Percentiles rank a stretch among this genome's conserved stretches.
Evolutionary conservation across 2,113 vertebrate genomes (phyloP).

Genomic region (Epinephelus cyanopodus): DNA sequence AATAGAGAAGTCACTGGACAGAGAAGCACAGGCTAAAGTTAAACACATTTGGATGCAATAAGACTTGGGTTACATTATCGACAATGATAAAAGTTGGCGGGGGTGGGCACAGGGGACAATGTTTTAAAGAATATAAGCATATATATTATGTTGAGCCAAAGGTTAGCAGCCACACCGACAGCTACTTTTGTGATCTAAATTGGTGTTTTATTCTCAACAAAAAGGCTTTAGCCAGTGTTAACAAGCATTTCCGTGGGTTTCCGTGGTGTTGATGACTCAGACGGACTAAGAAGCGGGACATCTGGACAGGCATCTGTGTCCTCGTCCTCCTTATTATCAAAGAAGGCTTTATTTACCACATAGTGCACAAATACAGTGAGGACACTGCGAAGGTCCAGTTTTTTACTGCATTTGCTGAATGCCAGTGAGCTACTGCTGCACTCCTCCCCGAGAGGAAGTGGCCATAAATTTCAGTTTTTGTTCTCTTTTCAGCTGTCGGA

Average conservation of each 20-base stretch:
- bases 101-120: neutral
- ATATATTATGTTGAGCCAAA: slow-evolving; percentile 15
- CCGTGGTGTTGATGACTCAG: slow-evolving; percentile 10
- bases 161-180: slow-evolving; percentile 36
- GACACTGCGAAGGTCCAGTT: neutral
- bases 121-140: slow-evolving; percentile 8
- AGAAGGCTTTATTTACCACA: slow-evolving; percentile 15
- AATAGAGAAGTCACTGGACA: slow-evolving; percentile 1
- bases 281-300: neutral
- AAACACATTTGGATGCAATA: neutral
- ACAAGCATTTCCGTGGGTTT: neutral
- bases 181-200: slow-evolving; percentile 35
- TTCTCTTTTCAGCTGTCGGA: slow-evolving; percentile 55
- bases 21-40: slow-evolving; percentile 5
- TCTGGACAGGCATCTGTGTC: neutral
- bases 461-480: slow-evolving; percentile 56
- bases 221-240: slow-evolving; percentile 23
- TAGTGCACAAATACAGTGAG: neutral
- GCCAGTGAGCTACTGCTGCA: slow-evolving; percentile 33
- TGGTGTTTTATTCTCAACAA: slow-evolving; percentile 28
- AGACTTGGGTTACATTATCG: neutral
- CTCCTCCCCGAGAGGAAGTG: slow-evolving; percentile 19
- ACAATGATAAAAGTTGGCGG: neutral
- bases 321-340: slow-evolving; percentile 2
- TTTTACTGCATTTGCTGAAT: slow-evolving; percentile 45